Conservation (phyloP, 2,113 vertebrate species). For the Corythaixoides concolor region DNA sequence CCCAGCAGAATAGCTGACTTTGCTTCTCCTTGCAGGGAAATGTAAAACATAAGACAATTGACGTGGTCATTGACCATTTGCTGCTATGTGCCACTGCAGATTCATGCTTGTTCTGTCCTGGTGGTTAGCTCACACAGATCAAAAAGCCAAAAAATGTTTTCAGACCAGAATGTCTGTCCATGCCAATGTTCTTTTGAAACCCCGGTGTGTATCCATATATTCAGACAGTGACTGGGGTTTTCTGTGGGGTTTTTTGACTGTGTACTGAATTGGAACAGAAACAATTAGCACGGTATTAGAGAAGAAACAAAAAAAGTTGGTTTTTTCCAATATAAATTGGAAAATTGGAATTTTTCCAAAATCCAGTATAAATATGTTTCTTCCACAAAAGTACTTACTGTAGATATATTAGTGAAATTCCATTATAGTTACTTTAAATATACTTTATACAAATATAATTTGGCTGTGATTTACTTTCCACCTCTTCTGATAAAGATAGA, state of each 20-base stretch:
- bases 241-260: neutral
- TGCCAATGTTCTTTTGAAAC: neutral
- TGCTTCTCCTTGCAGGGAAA: neutral
- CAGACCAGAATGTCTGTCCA: neutral
- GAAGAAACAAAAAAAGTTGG: fast-evolving
- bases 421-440: neutral
- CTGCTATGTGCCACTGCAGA: neutral
- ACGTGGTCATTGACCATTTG: neutral
- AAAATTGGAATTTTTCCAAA: neutral
- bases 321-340: neutral
- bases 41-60: neutral
- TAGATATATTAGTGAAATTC: neutral
- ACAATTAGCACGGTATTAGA: neutral
- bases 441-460: neutral
- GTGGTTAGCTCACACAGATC: neutral
- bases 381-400: neutral
- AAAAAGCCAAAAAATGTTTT: neutral
- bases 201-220: neutral
- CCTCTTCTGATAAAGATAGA: neutral
- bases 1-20: neutral
- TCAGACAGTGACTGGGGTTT: neutral
- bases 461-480: neutral
- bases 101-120: neutral
- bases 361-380: neutral
- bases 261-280: neutral